Conservation (phyloP, 2,888 invertebrate genomes). For the Mimachlamys varia region DNA sequence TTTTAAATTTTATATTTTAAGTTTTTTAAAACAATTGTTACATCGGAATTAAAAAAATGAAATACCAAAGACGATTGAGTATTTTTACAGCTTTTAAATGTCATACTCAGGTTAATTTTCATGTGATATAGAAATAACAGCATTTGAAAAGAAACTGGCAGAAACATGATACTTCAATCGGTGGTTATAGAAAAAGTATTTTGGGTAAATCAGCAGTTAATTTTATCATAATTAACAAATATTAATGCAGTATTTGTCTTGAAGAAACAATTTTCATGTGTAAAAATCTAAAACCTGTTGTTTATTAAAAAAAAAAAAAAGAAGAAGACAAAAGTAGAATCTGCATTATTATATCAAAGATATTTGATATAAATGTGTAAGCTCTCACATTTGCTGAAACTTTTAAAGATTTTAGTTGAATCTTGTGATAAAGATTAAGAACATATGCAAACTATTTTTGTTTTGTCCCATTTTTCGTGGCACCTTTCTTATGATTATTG, state of each 20-base stretch:
- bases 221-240: too few relatives aligned
- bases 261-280: too few relatives aligned
- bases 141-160: neutral
- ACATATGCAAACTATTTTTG: neutral
- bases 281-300: too few relatives aligned
- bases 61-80: neutral
- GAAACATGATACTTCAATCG: too few relatives aligned
- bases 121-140: neutral
- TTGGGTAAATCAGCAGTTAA: neutral
- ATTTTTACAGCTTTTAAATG: neutral
- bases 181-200: neutral
- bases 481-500: neutral
- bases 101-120: constrained; percentile 4
- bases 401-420: neutral
- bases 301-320: too few relatives aligned
- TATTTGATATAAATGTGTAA: too few relatives aligned
- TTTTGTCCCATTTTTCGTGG: neutral
- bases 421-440: neutral
- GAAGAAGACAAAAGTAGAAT: too few relatives aligned
- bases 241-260: too few relatives aligned
- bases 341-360: neutral
- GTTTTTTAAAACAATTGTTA: neutral
- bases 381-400: too few relatives aligned
- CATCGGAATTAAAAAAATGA: neutral
- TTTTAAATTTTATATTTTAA: neutral